A percentile compares a stretch with the other conserved stretches of the same genome.
These are phyloP conservation scores for Trachelus stipa DNA, from an alignment of 2,888 invertebrate species.

Conservation along the genomic window DNA sequence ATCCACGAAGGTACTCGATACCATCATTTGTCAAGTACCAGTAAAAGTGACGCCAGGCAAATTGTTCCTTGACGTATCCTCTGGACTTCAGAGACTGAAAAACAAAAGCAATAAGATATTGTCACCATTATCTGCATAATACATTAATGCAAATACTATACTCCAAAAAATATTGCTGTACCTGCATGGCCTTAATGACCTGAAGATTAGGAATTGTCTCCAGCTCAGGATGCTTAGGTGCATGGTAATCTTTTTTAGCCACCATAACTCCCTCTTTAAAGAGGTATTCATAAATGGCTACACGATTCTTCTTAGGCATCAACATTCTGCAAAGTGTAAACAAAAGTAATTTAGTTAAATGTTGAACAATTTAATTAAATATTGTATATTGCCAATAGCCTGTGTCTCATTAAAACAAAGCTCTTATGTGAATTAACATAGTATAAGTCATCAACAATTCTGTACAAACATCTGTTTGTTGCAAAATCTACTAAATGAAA, in stretches of 20 bases:
- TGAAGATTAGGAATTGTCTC: constrained; percentile 96
- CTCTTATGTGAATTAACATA: not conserved
- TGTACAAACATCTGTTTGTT: not conserved
- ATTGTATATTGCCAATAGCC: not conserved
- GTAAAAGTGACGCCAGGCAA: constrained; percentile 99
- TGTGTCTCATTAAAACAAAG: not conserved
- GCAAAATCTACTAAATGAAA: not conserved
- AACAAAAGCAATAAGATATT: not conserved
- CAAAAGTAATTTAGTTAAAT: constrained; percentile 38
- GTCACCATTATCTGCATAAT: not conserved
- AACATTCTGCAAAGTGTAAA: constrained; percentile 84
- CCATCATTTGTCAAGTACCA: constrained; percentile 99
- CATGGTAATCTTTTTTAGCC: constrained; percentile 98
- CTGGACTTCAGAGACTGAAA: constrained; percentile 89
- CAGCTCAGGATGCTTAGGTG: constrained; percentile 97
- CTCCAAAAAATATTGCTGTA: constrained; percentile 48
- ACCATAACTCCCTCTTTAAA: constrained; percentile 99
- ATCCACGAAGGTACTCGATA: constrained; percentile 94
- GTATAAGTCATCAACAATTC: not conserved
- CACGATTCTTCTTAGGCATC: constrained; percentile 99
- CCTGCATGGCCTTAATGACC: constrained; percentile 97
- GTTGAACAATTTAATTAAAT: not conserved
- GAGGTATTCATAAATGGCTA: constrained; percentile 96
- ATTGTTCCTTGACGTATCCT: constrained; percentile 99
- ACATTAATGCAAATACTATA: not conserved